Base-by-base conservation (phyloP, 2,113 vertebrate species). In the Carettochelys insculpta region DNA sequence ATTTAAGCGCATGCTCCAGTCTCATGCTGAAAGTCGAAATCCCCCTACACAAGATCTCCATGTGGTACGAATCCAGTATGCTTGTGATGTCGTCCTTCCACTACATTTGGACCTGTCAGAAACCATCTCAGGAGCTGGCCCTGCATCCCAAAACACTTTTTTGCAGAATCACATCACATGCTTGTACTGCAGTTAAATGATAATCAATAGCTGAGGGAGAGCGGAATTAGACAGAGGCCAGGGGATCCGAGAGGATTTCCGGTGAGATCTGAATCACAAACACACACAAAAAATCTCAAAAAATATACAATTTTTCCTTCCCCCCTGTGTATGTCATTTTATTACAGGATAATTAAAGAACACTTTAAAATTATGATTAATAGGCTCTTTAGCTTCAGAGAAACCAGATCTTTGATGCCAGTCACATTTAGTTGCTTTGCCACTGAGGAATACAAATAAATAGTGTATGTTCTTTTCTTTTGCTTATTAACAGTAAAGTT, bases 351-450 rank as follows among this genome's bases (percentile, higher is more conserved):
- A 97, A 97, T 97, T 97, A 97, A 97, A 96, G 90, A 95, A 87
- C 94, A 82, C 94, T 94, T 92, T 80, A 83, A 96, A 95, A 95
- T 91, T 16, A 85, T 87, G 92, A 95, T 97, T 97, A 96, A 96
- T 95, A 78, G 87, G 91, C 95, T 95, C 94, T 96, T 97, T 94
- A 93, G 94, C 95, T 96, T 96, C 95, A 97, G 96, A 97, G 94
- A 34, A 94, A 90, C 87, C 88, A 50, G 75, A 89, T 83, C 95
- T 97, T 96, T 96, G 96, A 96, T 96, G 95, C 94, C 90, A 83
- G 90, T 83, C 51, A 8, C 90, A 90, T 94, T 89, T 87, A 6
- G 29, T 95, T 96, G 95, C 84, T 97, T 89, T 82, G 93, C 92
- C 96, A 81, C 47, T 34, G 91, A 97, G 94, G 76, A 71, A 83